Evolutionary conservation across 2,113 vertebrate genomes (phyloP).

Genomic region (Sturnus vulgaris): DNA sequence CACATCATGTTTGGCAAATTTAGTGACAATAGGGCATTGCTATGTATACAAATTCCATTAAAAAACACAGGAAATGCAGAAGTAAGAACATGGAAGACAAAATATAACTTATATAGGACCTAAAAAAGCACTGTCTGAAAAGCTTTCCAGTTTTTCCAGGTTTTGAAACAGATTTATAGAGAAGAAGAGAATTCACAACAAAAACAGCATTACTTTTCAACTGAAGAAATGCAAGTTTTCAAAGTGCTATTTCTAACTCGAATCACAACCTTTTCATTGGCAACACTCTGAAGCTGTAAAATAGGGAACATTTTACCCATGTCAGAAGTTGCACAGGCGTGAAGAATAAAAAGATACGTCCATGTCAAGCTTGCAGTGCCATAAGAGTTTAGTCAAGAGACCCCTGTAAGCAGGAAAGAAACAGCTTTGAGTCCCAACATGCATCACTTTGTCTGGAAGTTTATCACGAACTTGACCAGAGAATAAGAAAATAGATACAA

Average conservation of each 20-base stretch:
- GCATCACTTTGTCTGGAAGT: not conserved
- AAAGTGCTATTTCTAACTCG: not conserved
- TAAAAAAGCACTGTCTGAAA: not conserved
- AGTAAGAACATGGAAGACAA: not conserved
- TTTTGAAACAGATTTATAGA: not conserved
- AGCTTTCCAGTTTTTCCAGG: not conserved
- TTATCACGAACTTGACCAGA: not conserved
- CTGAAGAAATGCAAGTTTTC: not conserved
- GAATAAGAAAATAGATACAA: not conserved
- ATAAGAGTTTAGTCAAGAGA: not conserved
- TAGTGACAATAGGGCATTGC: not conserved
- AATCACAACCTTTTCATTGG: not conserved
- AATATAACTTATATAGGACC: fast-evolving
- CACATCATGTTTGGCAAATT: not conserved
- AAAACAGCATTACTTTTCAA: not conserved
- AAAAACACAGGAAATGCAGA: not conserved
- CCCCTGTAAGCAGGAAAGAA: not conserved
- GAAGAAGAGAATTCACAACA: not conserved
- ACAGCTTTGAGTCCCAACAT: not conserved
- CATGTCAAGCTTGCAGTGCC: not conserved
- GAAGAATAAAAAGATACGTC: not conserved
- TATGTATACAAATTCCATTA: not conserved
- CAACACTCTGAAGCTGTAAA: not conserved
- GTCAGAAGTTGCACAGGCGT: not conserved
- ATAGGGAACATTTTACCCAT: not conserved